phyloP scores from a whole-genome alignment of 2,888 invertebrate species.

The Lasiommata megera region DNA sequence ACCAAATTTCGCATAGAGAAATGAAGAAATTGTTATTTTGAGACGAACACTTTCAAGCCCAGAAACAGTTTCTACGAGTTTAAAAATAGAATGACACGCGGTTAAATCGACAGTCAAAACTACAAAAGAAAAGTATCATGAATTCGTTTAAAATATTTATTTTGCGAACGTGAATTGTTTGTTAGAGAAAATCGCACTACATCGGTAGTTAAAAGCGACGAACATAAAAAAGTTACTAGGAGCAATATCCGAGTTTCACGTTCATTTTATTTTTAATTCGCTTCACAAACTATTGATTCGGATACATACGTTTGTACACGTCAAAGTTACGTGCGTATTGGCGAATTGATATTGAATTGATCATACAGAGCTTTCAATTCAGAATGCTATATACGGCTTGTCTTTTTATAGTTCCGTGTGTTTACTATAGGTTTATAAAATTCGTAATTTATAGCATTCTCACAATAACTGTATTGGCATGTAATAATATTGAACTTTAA shows the following conservation, averaged over 20 bases:
- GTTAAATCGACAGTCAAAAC: too few relatives aligned
- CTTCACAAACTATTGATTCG: conserved; percentile 15
- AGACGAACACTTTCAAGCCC: too few relatives aligned
- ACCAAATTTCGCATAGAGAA: too few relatives aligned
- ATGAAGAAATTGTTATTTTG: too few relatives aligned
- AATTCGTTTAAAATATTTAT: background rate
- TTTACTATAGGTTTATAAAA: too few relatives aligned
- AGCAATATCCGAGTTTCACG: conserved; percentile 10
- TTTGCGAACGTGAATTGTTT: background rate
- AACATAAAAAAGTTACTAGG: background rate
- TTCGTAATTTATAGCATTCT: too few relatives aligned
- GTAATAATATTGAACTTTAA: too few relatives aligned
- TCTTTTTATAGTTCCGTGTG: too few relatives aligned
- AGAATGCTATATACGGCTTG: background rate
- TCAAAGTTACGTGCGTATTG: conserved; percentile 11
- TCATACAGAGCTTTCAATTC: background rate
- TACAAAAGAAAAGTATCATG: too few relatives aligned
- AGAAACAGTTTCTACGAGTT: too few relatives aligned
- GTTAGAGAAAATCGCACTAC: background rate
- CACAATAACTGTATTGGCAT: too few relatives aligned
- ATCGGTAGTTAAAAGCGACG: background rate
- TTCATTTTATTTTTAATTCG: conserved; percentile 5
- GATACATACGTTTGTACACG: background rate
- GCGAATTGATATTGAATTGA: conserved; percentile 7
- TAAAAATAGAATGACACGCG: too few relatives aligned